Evolutionary conservation across 2,888 invertebrate genomes (phyloP).

Genomic region (Gibbula magus): DNA sequence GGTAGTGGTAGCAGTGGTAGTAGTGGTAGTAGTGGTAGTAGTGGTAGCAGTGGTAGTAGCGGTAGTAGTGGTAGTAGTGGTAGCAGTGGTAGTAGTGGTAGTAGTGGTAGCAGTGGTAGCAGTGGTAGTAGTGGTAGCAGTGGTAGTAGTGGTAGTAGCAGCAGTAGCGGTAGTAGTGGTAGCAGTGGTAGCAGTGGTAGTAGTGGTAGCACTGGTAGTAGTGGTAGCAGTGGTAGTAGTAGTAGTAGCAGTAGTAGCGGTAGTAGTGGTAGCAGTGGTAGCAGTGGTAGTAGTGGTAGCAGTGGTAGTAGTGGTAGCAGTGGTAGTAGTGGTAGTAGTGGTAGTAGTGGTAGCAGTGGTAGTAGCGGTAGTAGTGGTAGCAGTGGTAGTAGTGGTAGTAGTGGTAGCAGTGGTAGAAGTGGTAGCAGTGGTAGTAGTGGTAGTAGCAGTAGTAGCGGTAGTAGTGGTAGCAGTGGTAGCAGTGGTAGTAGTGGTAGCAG

Average conservation of each 20-base stretch:
- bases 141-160: slow-evolving; percentile 28
- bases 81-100: slow-evolving; percentile 39
- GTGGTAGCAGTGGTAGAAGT: background rate
- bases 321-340: slow-evolving; percentile 23
- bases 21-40: slow-evolving; percentile 37
- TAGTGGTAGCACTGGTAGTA: too few species aligned
- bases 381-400: slow-evolving; percentile 23
- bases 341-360: background rate
- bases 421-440: background rate
- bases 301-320: slow-evolving; percentile 33
- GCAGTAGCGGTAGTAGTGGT: background rate
- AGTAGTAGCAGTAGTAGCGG: slow-evolving; percentile 3
- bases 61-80: slow-evolving; percentile 41
- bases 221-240: background rate
- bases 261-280: background rate
- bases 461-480: slow-evolving; percentile 38
- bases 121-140: slow-evolving; percentile 37
- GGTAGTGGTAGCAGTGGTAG: slow-evolving; percentile 6
- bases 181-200: slow-evolving; percentile 12
- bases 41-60: slow-evolving; percentile 39
- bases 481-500: slow-evolving; percentile 40
- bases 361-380: slow-evolving; percentile 23
- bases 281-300: background rate
- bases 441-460: slow-evolving; percentile 28
- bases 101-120: slow-evolving; percentile 39